A percentile compares a stretch with the other conserved stretches of the same genome.
phyloP scores from a whole-genome alignment of 2,888 invertebrate species.

The Drosophila borborema region DNA sequence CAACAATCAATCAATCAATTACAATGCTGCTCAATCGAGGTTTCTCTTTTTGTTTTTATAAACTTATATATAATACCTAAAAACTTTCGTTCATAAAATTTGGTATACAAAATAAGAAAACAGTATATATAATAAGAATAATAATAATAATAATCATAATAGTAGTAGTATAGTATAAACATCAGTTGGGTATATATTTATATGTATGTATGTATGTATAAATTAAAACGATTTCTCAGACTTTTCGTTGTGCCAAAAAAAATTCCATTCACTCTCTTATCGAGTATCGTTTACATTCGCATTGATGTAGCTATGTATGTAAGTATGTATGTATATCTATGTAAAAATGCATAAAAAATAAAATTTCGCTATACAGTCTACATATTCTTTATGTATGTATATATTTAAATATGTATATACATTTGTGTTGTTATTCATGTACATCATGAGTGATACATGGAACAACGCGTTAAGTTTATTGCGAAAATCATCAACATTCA shows the following conservation, averaged over 20 bases:
- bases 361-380: constrained; percentile 47
- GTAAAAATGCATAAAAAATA: constrained; percentile 36
- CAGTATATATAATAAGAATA: constrained; percentile 4
- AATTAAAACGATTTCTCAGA: constrained; percentile 71
- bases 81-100: constrained; percentile 37
- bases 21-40: constrained; percentile 50
- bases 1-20: constrained; percentile 29
- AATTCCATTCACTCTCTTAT: constrained; percentile 28
- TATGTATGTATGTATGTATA: constrained; percentile 29
- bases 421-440: background rate
- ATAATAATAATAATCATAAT: constrained; percentile 27
- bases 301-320: constrained; percentile 5
- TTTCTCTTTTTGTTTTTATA: constrained; percentile 6
- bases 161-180: constrained; percentile 39
- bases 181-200: constrained; percentile 35
- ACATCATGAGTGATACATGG: background rate
- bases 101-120: constrained; percentile 46
- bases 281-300: constrained; percentile 28
- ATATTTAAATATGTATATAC: constrained; percentile 2
- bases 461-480: background rate
- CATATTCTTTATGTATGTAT: constrained; percentile 16
- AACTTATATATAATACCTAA: constrained; percentile 27
- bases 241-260: constrained; percentile 77
- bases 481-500: background rate
- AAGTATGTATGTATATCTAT: constrained; percentile 8